Evolutionary conservation across 1,140 invertebrate genomes (phyloP), one percentile per base, ranked within the genome.

Genomic region (Hesperophylax magnus): DNA sequence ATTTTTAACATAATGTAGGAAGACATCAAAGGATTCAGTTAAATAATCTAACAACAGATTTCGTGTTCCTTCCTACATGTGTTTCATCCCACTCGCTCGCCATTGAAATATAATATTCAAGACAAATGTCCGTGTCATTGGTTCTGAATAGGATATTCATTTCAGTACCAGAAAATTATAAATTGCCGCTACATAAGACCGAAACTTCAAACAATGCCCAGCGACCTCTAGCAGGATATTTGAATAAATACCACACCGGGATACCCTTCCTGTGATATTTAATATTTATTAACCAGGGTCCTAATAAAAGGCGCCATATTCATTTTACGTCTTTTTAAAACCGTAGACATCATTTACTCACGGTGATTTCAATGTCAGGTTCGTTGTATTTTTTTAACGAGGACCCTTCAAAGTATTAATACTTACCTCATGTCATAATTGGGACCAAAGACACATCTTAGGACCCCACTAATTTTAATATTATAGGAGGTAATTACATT

Each of bases 181-280:
- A 79, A 82, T 82, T 82, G 61, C 60, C 71, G 72, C 78, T 74
- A 82, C 69, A 76, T 81, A 69, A 71, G 67, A 76, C 78, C 77
- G 72, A 81, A 81, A 78, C 75, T 78, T 74, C 75, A 77, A 71
- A 78, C 75, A 79, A 82, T 79, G 52, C 75, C 79, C 81, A 69
- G 72, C 81, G 11, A 47, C 39, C 39, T 47, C 39, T 47, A 47
- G 39, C 77, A 77, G 67, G 81, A 58, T 27, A 79, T 82, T 76
- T 79, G 81, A 82, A 82, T 82, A 82, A 78, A 82, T 75, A 79
- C 72, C 60, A 79, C 81, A 79, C 74, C 78, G 78, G 72, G 75
- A 82, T 82, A 79, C 67, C 75, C 69, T 63, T 77, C 75, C 27
- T 77, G 39, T 78, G 75, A 76, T 54, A 58, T 78, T 81, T 77